Percentiles rank a stretch among this genome's conserved stretches.
phyloP scores from a whole-genome alignment of 2,888 invertebrate genomes.

The Trichogramma dendrolimi region DNA sequence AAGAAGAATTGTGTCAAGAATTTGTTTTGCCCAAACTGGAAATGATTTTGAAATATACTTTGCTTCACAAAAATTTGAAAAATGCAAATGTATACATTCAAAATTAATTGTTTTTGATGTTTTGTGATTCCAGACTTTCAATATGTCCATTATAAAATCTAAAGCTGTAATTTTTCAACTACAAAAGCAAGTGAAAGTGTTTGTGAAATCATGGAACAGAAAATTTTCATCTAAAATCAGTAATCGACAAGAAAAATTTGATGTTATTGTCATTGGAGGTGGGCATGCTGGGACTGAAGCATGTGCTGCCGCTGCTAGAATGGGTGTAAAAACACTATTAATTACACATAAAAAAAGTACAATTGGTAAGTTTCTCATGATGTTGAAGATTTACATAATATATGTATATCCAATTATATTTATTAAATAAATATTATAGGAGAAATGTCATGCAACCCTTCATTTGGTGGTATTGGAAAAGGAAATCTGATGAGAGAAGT shows the following conservation, averaged over 20 bases:
- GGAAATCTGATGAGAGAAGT: constrained; percentile 83
- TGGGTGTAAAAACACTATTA: constrained; percentile 74
- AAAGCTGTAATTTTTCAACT: constrained; percentile 16
- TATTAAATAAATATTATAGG: constrained; percentile 53
- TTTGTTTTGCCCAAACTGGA: constrained; percentile 79
- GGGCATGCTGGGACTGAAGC: constrained; percentile 91
- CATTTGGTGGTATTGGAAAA: constrained; percentile 90
- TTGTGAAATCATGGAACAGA: constrained; percentile 21
- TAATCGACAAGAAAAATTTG: constrained; percentile 48
- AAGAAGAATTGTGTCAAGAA: constrained; percentile 66
- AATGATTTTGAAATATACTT: constrained; percentile 80
- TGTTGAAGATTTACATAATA: not conserved
- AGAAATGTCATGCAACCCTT: constrained; percentile 92
- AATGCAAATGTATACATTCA: constrained; percentile 54
- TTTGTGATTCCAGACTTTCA: constrained; percentile 22
- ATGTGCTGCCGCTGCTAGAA: constrained; percentile 75
- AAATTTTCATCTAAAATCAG: constrained; percentile 16
- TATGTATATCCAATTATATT: constrained; percentile 8
- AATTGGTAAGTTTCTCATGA: constrained; percentile 58
- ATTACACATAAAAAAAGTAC: constrained; percentile 80
- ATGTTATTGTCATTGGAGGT: constrained; percentile 83
- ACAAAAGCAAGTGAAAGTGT: not conserved
- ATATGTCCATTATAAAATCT: constrained; percentile 32
- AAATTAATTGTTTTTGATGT: constrained; percentile 18
- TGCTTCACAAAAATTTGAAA: constrained; percentile 70